Conservation (phyloP, 2,113 vertebrate genomes). For the Isurus oxyrinchus region DNA sequence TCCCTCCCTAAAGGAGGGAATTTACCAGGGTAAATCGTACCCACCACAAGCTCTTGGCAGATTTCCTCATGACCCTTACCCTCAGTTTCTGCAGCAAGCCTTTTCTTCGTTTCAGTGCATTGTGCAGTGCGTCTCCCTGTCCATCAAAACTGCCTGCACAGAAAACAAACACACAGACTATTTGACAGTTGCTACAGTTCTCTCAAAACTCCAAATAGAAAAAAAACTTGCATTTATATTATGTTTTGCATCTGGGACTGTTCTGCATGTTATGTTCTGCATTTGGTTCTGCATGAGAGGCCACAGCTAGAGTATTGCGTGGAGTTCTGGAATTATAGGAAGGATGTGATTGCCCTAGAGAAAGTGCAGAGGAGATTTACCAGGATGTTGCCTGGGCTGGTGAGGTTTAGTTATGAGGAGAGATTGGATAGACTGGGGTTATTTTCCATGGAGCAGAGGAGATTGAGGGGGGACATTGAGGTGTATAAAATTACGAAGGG, state of each 20-base stretch:
- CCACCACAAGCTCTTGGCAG: background rate
- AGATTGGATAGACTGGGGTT: no score
- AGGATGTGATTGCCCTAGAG: no score
- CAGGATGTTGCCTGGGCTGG: no score
- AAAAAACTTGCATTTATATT: background rate
- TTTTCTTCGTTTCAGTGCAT: conserved; percentile 61
- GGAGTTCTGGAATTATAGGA: no score
- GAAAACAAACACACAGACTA: background rate
- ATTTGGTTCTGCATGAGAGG: no score
- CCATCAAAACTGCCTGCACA: conserved; percentile 54
- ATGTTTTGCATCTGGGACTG: background rate
- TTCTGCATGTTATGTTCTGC: no score
- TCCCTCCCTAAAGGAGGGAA: background rate
- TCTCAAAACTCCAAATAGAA: background rate
- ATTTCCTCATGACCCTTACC: conserved; percentile 51
- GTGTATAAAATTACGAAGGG: no score
- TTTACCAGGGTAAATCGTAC: background rate
- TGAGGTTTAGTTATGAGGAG: no score
- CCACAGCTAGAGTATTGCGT: no score
- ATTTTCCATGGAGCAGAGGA: no score
- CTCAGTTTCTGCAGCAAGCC: conserved; percentile 63
- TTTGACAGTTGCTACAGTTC: background rate
- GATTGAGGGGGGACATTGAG: no score
- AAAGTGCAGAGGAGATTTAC: no score
- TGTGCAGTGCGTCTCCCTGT: conserved; percentile 51